Conservation (phyloP, 2,797 vertebrate species). For the Ctenochaetus hawaiiensis region DNA sequence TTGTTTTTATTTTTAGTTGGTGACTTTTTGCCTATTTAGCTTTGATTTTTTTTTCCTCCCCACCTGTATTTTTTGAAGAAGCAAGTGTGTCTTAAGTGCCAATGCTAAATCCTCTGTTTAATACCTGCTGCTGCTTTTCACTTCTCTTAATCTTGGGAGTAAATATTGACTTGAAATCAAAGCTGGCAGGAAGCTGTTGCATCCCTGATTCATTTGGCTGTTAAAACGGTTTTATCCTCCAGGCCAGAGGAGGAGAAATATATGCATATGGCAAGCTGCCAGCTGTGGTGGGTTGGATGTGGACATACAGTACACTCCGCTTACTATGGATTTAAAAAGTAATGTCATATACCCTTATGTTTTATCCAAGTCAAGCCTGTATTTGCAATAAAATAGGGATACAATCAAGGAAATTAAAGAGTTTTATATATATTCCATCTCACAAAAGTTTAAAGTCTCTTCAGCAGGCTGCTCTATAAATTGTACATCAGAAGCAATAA, state of each 20-base stretch:
- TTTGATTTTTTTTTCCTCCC: slow-evolving; percentile 13
- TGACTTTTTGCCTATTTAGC: slow-evolving; percentile 48
- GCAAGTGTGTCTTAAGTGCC: slow-evolving; percentile 52
- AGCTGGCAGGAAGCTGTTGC: slow-evolving; percentile 74
- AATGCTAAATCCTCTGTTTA: slow-evolving; percentile 62
- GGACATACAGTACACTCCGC: slow-evolving; percentile 27
- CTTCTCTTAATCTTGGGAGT: slow-evolving; percentile 67
- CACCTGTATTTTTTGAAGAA: slow-evolving; percentile 24
- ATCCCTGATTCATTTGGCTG: slow-evolving; percentile 76
- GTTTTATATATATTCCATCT: not conserved
- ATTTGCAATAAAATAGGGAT: slow-evolving; percentile 1
- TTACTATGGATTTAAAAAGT: slow-evolving; percentile 20
- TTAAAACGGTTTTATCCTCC: slow-evolving; percentile 71
- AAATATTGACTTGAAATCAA: slow-evolving; percentile 83
- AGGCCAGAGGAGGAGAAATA: slow-evolving; percentile 48
- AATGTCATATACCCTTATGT: slow-evolving; percentile 2
- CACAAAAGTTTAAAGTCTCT: not conserved
- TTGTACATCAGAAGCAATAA: not conserved
- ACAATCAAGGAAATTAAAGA: not conserved
- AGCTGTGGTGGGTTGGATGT: slow-evolving; percentile 47
- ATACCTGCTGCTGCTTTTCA: slow-evolving; percentile 57
- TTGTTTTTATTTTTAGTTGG: slow-evolving; percentile 33
- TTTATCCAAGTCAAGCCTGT: not conserved
- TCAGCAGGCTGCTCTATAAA: not conserved
- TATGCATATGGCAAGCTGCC: slow-evolving; percentile 54